A percentile compares a stretch with the other conserved stretches of the same genome.
Evolutionary conservation across 23 tunicate species (phyloP).

Genomic region (Halocynthia aurantium): DNA sequence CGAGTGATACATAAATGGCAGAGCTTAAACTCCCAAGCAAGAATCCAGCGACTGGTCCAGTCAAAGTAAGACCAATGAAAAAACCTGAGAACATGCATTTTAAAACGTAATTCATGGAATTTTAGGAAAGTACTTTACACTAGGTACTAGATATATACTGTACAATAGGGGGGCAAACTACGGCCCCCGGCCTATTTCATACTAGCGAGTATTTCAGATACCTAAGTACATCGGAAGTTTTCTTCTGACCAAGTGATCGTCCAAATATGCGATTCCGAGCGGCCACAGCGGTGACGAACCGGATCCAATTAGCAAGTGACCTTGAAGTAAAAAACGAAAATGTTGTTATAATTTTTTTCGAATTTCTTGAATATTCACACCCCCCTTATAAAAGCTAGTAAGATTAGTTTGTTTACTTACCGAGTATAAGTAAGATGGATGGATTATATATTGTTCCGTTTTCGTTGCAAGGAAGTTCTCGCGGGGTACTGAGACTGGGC

Average conservation of each 20-base stretch:
- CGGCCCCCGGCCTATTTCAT: too few relatives aligned
- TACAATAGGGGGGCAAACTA: too few relatives aligned
- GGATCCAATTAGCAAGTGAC: constrained; percentile 66
- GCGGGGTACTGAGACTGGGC: constrained; percentile 40
- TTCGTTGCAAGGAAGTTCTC: constrained; percentile 61
- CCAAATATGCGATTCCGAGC: constrained; percentile 77
- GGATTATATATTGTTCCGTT: constrained; percentile 71
- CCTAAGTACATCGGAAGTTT: constrained; percentile 76
- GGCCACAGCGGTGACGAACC: constrained; percentile 89
- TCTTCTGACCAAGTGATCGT: constrained; percentile 70
- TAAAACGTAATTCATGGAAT: background rate
- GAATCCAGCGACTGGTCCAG: constrained; percentile 84
- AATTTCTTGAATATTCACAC: background rate
- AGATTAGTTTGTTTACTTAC: constrained; percentile 12
- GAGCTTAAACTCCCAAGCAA: constrained; percentile 82
- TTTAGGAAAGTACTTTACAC: background rate
- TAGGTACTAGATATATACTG: too few relatives aligned
- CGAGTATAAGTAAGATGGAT: constrained; percentile 64
- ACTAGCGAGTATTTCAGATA: background rate
- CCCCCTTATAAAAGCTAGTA: too few relatives aligned
- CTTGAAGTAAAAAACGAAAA: constrained; percentile 13
- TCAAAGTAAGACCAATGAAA: constrained; percentile 69
- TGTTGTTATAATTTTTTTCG: background rate
- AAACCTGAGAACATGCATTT: constrained; percentile 29
- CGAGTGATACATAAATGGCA: constrained; percentile 49